Conservation (phyloP, 2,797 vertebrate genomes). For the Numenius phaeopus region DNA sequence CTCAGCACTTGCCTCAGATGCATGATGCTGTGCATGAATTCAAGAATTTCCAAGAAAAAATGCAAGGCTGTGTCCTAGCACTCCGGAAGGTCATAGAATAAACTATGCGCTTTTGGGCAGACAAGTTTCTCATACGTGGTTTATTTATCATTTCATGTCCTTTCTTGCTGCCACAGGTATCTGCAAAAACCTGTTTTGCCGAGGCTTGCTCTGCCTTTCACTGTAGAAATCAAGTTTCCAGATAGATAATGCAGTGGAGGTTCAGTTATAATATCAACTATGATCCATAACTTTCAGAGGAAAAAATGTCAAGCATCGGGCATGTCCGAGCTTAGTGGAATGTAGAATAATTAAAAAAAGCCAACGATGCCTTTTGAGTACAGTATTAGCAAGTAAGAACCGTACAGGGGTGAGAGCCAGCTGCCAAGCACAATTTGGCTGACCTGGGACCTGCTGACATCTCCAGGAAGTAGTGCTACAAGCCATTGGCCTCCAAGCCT, state of each 20-base stretch:
- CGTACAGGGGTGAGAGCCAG: not conserved
- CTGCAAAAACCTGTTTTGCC: not conserved
- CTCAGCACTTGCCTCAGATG: not conserved
- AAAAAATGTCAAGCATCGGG: not conserved
- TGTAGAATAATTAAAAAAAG: not conserved
- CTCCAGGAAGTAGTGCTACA: not conserved
- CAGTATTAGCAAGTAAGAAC: not conserved
- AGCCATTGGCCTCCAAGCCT: not conserved
- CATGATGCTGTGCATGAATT: not conserved
- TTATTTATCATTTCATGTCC: not conserved
- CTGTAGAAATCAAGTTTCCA: slow-evolving; percentile 9
- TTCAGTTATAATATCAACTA: not conserved
- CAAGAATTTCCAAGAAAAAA: not conserved
- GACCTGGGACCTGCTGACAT: not conserved
- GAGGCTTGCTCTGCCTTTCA: not conserved
- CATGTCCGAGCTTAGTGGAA: not conserved
- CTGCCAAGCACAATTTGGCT: not conserved
- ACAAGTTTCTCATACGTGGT: not conserved
- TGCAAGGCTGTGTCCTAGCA: not conserved
- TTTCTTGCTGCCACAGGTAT: not conserved
- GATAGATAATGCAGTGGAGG: not conserved
- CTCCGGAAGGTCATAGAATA: not conserved
- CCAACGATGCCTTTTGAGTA: accelerated
- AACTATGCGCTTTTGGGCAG: not conserved
- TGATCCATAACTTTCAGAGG: not conserved